Evolutionary conservation across 2,113 vertebrate species (phyloP).

Genomic region (Pachyramphus minor): DNA sequence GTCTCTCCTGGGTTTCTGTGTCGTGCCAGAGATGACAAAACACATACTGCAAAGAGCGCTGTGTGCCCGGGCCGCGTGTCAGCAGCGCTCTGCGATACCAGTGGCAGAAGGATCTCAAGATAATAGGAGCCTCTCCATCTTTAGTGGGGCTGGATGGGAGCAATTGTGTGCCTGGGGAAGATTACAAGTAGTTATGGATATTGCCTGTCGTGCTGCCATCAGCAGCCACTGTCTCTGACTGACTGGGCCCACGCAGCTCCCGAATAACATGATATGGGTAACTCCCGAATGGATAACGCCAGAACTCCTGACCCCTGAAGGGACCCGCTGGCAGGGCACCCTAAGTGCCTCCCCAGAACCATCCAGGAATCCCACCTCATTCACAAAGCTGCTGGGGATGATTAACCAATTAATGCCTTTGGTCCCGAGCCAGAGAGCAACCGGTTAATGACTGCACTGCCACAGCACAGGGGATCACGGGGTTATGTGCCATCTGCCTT

Average conservation of each 20-base stretch:
- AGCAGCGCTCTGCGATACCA: conserved; percentile 14
- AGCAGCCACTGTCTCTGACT: conserved; percentile 35
- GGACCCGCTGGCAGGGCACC: not conserved
- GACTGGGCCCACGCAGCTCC: not conserved
- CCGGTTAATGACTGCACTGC: conserved; percentile 33
- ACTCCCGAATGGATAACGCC: conserved; percentile 2
- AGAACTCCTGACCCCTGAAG: not conserved
- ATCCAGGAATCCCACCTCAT: rapidly evolving
- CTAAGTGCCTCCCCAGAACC: rapidly evolving
- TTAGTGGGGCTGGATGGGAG: conserved; percentile 37
- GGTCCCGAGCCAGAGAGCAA: conserved; percentile 55
- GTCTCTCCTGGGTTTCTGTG: rapidly evolving
- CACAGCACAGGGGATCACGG: conserved; percentile 37
- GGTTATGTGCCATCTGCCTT: conserved; percentile 62
- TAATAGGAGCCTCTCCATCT: conserved; percentile 51
- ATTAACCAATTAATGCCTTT: conserved; percentile 59
- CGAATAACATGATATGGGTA: no score
- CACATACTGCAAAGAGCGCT: not conserved
- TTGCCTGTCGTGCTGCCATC: conserved; percentile 63
- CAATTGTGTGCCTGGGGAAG: conserved; percentile 21
- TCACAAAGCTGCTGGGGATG: not conserved
- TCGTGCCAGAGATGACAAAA: not conserved
- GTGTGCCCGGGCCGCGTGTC: conserved; percentile 14
- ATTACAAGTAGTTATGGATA: conserved; percentile 54
- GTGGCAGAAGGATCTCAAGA: conserved; percentile 41